Evolutionary conservation across 2,888 invertebrate genomes (phyloP).

Genomic region (Fissipunctia ypsillon): DNA sequence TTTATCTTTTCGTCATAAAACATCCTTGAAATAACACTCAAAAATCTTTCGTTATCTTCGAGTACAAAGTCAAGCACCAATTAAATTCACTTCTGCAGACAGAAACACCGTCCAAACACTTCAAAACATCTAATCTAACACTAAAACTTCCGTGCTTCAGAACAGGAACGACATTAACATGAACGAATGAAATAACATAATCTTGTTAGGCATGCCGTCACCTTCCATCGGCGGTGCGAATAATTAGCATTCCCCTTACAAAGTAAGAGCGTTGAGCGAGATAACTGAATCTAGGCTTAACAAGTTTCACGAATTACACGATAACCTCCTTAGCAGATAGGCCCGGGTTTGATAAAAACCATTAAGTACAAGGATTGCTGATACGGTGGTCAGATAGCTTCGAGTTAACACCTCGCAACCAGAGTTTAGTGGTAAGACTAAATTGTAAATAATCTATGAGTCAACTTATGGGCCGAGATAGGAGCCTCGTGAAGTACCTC

Average conservation of each 20-base stretch:
- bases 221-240: slow-evolving; percentile 78
- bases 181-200: slow-evolving; percentile 73
- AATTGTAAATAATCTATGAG: slow-evolving; percentile 55
- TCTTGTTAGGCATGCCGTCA: slow-evolving; percentile 75
- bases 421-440: slow-evolving; percentile 43
- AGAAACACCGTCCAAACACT: slow-evolving; percentile 42
- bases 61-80: slow-evolving; percentile 27
- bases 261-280: slow-evolving; percentile 71
- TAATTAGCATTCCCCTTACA: slow-evolving; percentile 83
- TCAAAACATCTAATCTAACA: slow-evolving; percentile 61
- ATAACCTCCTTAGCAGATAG: slow-evolving; percentile 67
- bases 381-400: slow-evolving; percentile 51
- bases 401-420: slow-evolving; percentile 54
- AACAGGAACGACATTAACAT: slow-evolving; percentile 61
- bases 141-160: slow-evolving; percentile 55
- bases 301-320: slow-evolving; percentile 79
- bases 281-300: slow-evolving; percentile 83
- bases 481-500: slow-evolving; percentile 14
- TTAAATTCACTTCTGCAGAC: slow-evolving; percentile 48
- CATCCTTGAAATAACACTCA: slow-evolving; percentile 8
- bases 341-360: slow-evolving; percentile 62
- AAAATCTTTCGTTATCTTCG: slow-evolving; percentile 20
- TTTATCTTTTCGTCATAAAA: neutral
- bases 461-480: slow-evolving; percentile 54
- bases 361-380: slow-evolving; percentile 64